Base-by-base conservation (phyloP, 2,888 invertebrate genomes). In the Sminthurides aquaticus region DNA sequence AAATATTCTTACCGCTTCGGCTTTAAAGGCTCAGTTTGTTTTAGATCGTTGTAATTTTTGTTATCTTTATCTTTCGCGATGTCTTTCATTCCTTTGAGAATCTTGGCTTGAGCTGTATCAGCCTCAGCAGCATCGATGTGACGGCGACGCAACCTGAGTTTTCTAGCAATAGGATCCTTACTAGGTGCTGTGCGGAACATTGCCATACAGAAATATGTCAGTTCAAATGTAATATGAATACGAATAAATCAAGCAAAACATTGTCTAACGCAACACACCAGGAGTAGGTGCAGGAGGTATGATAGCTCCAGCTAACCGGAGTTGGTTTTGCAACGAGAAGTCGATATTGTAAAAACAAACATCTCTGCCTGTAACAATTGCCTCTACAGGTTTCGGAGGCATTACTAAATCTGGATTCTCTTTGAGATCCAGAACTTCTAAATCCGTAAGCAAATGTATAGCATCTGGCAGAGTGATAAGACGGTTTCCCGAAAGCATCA, bases 381-480 rank as follows among this genome's bases (percentile, higher is more conserved):
- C 88, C 69, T 83, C 83, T 20, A 86, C 87, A 0, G 98, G 98
- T 79, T 97, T 97, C 2, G 93, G 93, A 0, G 99, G 99, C 94
- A 99, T 96, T 67, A 96, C 87, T 70, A 99, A 82, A 75, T 96
- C 95, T 0, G 90, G 91, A 83, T 99, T 99, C 74, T 93, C 91
- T 67, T 90, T 86, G 57, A 97, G 82, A 80, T 97, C 97, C 57
- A 99, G 81, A 69, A 88, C 86, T 78, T 91, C 91, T 67, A 96
- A 81, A 77, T 95, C 95, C 49, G 89, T 89, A 48, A 99, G 82
- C 60, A 97, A 83, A 80, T 99, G 97, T 72, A 99, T 91, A 0
- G 98, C 94, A 79, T 99, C 98, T 0, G 99, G 99, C 25, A 99
- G 81, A 0, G 98, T 98, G 62, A 99, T 94, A 61, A 99, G 81